Base-by-base conservation (phyloP, 2,888 invertebrate genomes). In the Euzetes globulus region DNA sequence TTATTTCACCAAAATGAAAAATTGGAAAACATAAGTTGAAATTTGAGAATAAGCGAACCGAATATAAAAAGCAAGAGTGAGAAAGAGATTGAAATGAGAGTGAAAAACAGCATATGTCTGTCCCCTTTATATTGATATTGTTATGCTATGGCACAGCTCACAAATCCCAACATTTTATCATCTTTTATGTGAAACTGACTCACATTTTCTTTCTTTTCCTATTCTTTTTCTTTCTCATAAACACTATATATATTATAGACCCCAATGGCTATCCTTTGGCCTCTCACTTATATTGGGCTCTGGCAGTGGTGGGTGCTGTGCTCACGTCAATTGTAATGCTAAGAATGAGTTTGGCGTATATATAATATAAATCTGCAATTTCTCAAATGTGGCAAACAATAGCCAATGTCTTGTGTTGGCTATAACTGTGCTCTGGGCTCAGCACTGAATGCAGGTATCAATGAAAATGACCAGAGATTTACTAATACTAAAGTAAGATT, bases 391-490 rank as follows among this genome's bases (percentile, higher is more conserved):
- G 11, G 11, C 7, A 13, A 9, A 7, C 22, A 7, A 11, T 55
- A 9, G 55, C 55, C 22, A 55, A 55, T 22, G 3, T 22, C 25
- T n/a, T n/a, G n/a, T n/a, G 22, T 55, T 55, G 11, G 22, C 9
- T 22, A 9, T 25, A 55, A 19, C 25, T 22, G 47, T 47, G 47
- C 47, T 47, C 17, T 47, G 15, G n/a, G n/a, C n/a, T 47, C n/a
- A n/a, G 47, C 13, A 7, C 3, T 11, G 13, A 55, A 55, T 63
- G 29, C 63, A 63, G 63, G 63, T 63, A 63, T 63, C 63, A 29
- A 63, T 63, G 63, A 63, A 63, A 47, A 63, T 63, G 63, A 63
- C 63, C 63, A 63, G 29, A 63, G 63, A 63, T 63, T 63, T 63
- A 63, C 63, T 63, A 63, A 29, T 29, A 63, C 63, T 63, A 63